Base-by-base conservation (phyloP, 1,140 invertebrate genomes). In the Drosophila ananassae region DNA sequence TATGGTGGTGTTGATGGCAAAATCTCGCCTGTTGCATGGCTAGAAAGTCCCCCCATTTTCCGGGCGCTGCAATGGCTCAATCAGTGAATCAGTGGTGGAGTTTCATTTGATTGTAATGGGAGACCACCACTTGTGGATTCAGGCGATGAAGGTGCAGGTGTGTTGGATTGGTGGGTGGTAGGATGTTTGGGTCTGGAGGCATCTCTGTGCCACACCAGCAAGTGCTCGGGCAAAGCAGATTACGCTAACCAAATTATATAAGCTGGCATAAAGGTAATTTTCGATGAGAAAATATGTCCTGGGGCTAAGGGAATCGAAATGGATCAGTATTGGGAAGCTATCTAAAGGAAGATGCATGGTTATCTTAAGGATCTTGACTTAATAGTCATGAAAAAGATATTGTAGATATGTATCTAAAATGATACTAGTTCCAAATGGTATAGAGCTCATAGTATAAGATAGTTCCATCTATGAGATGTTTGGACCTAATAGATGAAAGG, bases 101-200 rank as follows among this genome's bases (percentile, higher is more conserved):
- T 76, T 67, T 47, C 44, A 67, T 85, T 87, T 85, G 81, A 81
- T 85, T 85, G 81, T 81, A 87, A 85, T 85, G 81, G 81, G 82
- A 87, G 66, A 79, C 63, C 77, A 78, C 82, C 82, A 85, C 82
- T 85, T 85, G 82, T 85, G 84, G 82, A 83, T 84, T 83, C 79
- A 62, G 46, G 41, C 37, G 50, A 44, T 21, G 60, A 2, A 39
- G 55, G 22, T 52, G 50, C 34, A 52, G 47, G 48, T 69, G 52
- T 34, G 60, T 28, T 25, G 24, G 1, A 6, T 28, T 28, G 6
- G 25, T 28, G 25, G 25, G 2, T 28, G 6, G 25, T 5, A 1
- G 25, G 25, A 6, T 28, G 6, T 5, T 5, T 1, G 25, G 25
- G 6, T 28, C 5, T 28, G 4, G 25, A 6, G 25, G 25, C 25